These are phyloP conservation scores for Mus spretus DNA, from an alignment of 2,797 vertebrate genomes.

Conservation along the genomic window DNA sequence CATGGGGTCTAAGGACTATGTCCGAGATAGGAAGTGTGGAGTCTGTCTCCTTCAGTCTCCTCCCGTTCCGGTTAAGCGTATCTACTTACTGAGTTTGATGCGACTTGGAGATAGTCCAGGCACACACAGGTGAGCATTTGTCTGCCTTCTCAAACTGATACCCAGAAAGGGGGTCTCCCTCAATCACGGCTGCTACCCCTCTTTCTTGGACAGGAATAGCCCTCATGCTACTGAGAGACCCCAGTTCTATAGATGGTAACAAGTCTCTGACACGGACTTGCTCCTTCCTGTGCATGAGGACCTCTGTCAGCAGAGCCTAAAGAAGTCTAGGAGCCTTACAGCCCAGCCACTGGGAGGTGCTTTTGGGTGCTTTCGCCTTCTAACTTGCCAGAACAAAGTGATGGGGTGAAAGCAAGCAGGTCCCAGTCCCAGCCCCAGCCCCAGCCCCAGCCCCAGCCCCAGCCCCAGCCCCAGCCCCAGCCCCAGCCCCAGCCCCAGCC, in stretches of 20 bases:
- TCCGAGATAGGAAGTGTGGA: background rate
- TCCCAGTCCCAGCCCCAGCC: background rate
- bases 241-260: background rate
- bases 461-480: too few relatives aligned
- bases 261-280: background rate
- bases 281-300: background rate
- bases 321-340: too few relatives aligned
- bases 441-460: background rate
- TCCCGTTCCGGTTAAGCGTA: background rate
- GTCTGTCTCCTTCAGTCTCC: background rate
- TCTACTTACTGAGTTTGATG: background rate
- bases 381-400: background rate
- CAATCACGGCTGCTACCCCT: fast-evolving
- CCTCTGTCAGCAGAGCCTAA: background rate
- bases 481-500: too few relatives aligned
- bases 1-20: background rate
- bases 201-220: background rate
- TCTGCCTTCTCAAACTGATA: background rate
- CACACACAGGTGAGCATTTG: background rate
- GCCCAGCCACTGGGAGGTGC: background rate
- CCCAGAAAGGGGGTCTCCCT: background rate
- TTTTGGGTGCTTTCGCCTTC: background rate
- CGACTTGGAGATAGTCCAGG: background rate
- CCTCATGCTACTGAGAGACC: background rate
- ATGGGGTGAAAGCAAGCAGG: background rate